Conservation (phyloP, 2,797 vertebrate genomes). For the Synanceia verrucosa region DNA sequence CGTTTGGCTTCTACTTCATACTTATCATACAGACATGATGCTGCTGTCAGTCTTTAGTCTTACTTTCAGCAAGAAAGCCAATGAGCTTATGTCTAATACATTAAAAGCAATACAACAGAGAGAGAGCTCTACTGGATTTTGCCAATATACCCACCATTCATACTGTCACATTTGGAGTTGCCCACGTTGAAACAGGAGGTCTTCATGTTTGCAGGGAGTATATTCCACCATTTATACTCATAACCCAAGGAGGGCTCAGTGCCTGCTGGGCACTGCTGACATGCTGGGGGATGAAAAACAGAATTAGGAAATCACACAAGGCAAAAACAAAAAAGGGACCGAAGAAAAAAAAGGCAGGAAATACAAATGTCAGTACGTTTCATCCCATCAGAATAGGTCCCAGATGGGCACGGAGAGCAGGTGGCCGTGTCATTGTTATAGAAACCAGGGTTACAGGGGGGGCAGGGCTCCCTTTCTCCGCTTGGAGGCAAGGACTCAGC, state of each 20-base stretch:
- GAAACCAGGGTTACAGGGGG: conserved; percentile 97
- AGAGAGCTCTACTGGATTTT: neutral
- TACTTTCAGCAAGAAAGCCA: neutral
- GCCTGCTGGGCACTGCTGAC: conserved; percentile 91
- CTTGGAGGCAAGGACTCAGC: conserved; percentile 88
- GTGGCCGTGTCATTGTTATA: conserved; percentile 92
- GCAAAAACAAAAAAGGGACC: neutral
- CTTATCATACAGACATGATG: neutral
- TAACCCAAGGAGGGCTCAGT: conserved; percentile 92
- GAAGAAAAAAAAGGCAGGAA: neutral
- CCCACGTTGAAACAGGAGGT: conserved; percentile 98
- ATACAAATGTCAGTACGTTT: conserved; percentile 69
- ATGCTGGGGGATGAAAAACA: conserved; percentile 76
- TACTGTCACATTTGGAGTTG: conserved; percentile 94
- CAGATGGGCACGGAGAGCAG: conserved; percentile 90
- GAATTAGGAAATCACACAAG: neutral
- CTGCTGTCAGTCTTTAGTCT: neutral
- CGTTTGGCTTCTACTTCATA: neutral
- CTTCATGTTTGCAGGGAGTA: conserved; percentile 94
- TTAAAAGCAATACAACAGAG: no score
- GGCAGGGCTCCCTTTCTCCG: conserved; percentile 91
- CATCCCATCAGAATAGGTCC: conserved; percentile 91
- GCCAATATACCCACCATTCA: conserved; percentile 88
- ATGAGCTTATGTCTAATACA: neutral
- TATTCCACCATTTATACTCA: conserved; percentile 99